phyloP scores from a whole-genome alignment of 2,888 invertebrate species.

The Drosophila buzzatii region DNA sequence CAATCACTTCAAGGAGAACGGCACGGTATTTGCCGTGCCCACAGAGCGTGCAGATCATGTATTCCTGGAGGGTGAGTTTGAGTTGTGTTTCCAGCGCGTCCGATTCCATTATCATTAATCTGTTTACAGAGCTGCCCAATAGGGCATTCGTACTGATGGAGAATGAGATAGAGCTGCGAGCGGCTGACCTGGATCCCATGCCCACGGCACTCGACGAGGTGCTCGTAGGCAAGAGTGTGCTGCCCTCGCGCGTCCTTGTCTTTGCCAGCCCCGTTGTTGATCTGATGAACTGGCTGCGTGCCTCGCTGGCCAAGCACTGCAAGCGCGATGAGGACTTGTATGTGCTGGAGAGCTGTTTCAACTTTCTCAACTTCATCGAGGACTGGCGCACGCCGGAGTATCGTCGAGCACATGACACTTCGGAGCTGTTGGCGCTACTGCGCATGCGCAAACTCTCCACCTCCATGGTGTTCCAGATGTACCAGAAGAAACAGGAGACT shows the following conservation, averaged over 20 bases:
- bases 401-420: conserved; percentile 57
- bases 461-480: conserved; percentile 84
- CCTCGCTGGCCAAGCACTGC: conserved; percentile 82
- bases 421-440: conserved; percentile 77
- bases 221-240: conserved; percentile 79
- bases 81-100: not conserved
- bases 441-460: conserved; percentile 79
- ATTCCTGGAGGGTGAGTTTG: conserved; percentile 77
- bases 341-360: conserved; percentile 79
- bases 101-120: not conserved
- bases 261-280: conserved; percentile 82
- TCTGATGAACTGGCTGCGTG: conserved; percentile 82
- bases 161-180: conserved; percentile 81
- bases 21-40: conserved; percentile 84
- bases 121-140: conserved; percentile 82
- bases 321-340: conserved; percentile 77
- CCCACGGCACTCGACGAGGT: conserved; percentile 76
- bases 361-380: conserved; percentile 82
- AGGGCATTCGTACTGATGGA: conserved; percentile 83
- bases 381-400: conserved; percentile 82
- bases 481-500: conserved; percentile 76
- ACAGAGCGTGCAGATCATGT: conserved; percentile 78
- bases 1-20: conserved; percentile 82
- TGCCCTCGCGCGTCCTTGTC: conserved; percentile 82
- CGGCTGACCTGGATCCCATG: conserved; percentile 78